Base-by-base conservation (phyloP, 2,888 invertebrate species). In the Litoditis marina region DNA sequence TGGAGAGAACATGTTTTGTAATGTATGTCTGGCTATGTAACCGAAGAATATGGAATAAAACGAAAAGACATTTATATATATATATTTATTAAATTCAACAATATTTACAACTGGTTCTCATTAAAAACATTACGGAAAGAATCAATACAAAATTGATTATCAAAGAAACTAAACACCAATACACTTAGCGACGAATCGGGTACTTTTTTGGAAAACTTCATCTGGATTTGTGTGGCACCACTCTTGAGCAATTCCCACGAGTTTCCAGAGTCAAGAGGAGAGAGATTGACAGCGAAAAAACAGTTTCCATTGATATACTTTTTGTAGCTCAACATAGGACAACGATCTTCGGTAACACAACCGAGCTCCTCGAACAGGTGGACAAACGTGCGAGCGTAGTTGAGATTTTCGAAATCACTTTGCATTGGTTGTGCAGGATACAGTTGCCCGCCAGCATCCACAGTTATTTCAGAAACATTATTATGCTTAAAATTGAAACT, bases 191-290 rank as follows among this genome's bases (percentile, higher is more conserved):
- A 51, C 3, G 31, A 42, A 4, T 30, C 13, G 19, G 60, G 60
- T 6, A 52, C 52, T 47, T 60, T 60, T 27, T 60, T 19, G 1
- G 4, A 2, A 47, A 60, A 60, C 7, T 52, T 28, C 25, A 60
- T 34, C 7, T 47, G 36, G 22, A 60, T 28, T 32, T 52, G 53
- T 0, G 60, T 60, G 13, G 22, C 31, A 5, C 60, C 60, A 28
- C 53, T 53, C 39, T 60, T 25, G 5, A 53, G 5, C 7, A 60
- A 16, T 19, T 60, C 60, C 60, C 60, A 57, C 2, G 57, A 49
- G n/a, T n/a, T n/a, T 25, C 46, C 46, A 30, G 46, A 28, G 16
- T 49, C 46, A 19, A 57, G 5, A 11, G 57, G 57, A 7, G 31
- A 27, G 1, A 60, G 16, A 19, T 60, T 60, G 53, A 60, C 47